phyloP scores from a whole-genome alignment of 2,888 invertebrate species.

The Amphimallon solstitiale region DNA sequence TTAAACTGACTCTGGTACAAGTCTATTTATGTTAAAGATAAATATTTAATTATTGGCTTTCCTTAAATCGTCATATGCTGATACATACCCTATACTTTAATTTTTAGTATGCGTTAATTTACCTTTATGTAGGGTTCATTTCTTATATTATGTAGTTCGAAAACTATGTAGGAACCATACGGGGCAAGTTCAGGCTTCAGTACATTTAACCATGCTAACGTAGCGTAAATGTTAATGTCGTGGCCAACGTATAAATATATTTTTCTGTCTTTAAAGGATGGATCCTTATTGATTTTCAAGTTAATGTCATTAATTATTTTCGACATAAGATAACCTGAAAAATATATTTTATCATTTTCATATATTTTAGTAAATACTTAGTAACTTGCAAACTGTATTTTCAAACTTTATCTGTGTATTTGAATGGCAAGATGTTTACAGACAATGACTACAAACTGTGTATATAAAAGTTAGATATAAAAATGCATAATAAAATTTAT shows the following conservation, averaged over 20 bases:
- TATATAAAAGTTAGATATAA: too few species aligned
- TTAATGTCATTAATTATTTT: slow-evolving; percentile 32
- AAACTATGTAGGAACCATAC: slow-evolving; percentile 51
- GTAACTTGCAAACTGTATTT: too few species aligned
- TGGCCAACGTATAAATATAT: slow-evolving; percentile 64
- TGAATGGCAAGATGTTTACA: too few species aligned
- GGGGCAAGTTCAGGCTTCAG: slow-evolving; percentile 59
- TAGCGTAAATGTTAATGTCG: slow-evolving; percentile 66
- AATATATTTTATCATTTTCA: background rate
- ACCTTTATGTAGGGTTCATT: slow-evolving; percentile 17
- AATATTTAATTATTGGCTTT: too few species aligned
- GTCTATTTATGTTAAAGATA: too few species aligned
- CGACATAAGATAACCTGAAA: slow-evolving; percentile 34
- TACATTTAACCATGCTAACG: slow-evolving; percentile 62
- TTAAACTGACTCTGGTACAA: too few species aligned
- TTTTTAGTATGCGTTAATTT: background rate
- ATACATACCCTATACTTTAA: too few species aligned
- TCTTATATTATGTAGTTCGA: slow-evolving; percentile 49
- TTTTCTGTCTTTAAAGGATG: slow-evolving; percentile 39
- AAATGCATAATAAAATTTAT: too few species aligned
- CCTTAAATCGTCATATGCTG: too few species aligned
- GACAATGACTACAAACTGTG: too few species aligned
- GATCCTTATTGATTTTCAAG: slow-evolving; percentile 21
- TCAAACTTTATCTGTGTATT: too few species aligned
- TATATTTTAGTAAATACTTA: background rate